phyloP scores from a whole-genome alignment of 2,797 vertebrate genomes.

The Falco cherrug region DNA sequence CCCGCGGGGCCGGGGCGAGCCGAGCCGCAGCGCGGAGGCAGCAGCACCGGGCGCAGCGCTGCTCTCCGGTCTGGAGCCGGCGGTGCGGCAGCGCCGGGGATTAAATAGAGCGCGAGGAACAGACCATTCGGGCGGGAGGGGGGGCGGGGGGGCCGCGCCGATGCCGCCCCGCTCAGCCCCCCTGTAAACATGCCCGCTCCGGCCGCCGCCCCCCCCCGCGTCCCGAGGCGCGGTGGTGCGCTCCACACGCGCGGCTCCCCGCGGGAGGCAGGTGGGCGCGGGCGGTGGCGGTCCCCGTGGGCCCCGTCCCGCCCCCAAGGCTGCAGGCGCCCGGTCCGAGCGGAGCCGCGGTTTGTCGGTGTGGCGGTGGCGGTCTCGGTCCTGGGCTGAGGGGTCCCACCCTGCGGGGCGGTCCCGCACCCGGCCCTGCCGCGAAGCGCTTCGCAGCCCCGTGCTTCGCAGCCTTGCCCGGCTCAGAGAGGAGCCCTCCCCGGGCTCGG shows the following conservation, averaged over 20 bases:
- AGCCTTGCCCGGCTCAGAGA: no score
- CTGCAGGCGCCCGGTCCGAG: no score
- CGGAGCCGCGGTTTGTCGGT: no score
- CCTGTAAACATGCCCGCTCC: background rate
- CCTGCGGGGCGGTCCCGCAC: no score
- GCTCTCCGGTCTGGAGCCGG: background rate
- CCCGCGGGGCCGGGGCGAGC: conserved; percentile 47
- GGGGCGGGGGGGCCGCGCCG: background rate
- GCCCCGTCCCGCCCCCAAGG: no score
- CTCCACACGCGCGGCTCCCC: background rate
- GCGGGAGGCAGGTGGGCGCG: background rate
- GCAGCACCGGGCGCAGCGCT: background rate
- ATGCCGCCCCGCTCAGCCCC: background rate
- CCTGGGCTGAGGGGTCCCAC: no score
- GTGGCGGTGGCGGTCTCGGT: no score
- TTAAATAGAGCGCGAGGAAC: conserved; percentile 75
- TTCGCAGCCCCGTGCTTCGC: no score
- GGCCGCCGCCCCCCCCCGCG: background rate
- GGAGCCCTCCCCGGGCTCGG: no score
- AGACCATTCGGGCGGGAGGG: conserved; percentile 63
- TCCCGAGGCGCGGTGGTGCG: background rate
- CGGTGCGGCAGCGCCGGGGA: conserved; percentile 68
- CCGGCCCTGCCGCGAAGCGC: no score
- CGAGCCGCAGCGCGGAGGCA: background rate
- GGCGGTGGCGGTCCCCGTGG: background rate